Conservation (phyloP, 2,797 vertebrate species). For the Gambusia yucatana region DNA sequence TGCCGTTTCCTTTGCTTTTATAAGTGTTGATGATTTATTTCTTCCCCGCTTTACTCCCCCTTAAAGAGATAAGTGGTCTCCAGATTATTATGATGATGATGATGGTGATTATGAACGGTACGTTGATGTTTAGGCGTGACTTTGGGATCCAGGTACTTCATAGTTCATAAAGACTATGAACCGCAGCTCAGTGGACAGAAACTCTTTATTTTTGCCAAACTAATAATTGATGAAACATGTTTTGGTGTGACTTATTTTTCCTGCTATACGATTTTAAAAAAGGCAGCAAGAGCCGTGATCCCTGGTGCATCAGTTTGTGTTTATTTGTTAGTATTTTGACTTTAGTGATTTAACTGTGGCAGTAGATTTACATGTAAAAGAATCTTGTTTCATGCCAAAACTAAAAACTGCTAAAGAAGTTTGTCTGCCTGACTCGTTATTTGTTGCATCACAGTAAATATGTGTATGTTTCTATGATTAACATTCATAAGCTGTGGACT, state of each 20-base stretch:
- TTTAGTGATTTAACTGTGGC: constrained; percentile 55
- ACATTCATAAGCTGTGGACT: too few relatives aligned
- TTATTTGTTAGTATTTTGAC: constrained; percentile 59
- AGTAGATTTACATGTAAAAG: constrained; percentile 56
- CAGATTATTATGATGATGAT: constrained; percentile 16
- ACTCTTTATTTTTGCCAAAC: constrained; percentile 59
- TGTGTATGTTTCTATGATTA: constrained; percentile 16
- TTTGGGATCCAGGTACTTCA: constrained; percentile 42
- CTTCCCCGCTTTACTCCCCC: constrained; percentile 11
- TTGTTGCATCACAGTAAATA: constrained; percentile 72
- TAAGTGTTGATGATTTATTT: constrained; percentile 23
- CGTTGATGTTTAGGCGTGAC: constrained; percentile 35
- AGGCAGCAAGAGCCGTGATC: constrained; percentile 32
- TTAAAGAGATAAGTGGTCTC: constrained; percentile 31
- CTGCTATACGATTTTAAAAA: constrained; percentile 7
- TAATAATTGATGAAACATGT: constrained; percentile 58
- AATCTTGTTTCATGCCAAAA: constrained; percentile 58
- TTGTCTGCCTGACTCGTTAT: constrained; percentile 58
- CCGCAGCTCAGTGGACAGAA: constrained; percentile 44
- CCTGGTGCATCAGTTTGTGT: constrained; percentile 40
- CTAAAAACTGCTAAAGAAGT: constrained; percentile 43
- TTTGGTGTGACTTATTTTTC: constrained; percentile 32
- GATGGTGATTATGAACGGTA: constrained; percentile 30
- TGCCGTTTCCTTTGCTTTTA: constrained; percentile 13
- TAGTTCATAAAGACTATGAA: constrained; percentile 39